Evolutionary conservation across 2,888 invertebrate genomes (phyloP).

Genomic region (Liodrosophila aerea): DNA sequence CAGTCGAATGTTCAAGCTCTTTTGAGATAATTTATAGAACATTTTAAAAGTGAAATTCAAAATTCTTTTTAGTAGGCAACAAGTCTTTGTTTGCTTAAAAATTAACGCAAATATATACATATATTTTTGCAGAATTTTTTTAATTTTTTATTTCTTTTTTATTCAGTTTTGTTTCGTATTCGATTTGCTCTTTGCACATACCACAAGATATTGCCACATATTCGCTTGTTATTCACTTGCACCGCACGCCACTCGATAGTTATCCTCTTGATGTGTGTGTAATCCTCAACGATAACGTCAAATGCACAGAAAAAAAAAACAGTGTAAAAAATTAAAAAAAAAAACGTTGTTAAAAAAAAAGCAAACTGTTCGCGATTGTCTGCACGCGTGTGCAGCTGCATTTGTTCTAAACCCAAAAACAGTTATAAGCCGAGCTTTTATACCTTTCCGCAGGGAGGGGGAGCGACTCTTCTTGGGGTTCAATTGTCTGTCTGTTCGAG

Average conservation of each 20-base stretch:
- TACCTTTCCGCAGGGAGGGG: constrained; percentile 30
- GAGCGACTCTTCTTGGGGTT: constrained; percentile 1
- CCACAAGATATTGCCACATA: constrained; percentile 60
- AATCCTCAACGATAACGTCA: constrained; percentile 1
- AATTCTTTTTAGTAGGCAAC: too few species aligned
- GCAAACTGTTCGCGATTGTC: constrained; percentile 12
- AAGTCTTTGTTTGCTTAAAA: too few species aligned
- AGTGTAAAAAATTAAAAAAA: constrained; percentile 15
- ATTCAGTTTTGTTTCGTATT: not conserved
- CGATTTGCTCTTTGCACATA: constrained; percentile 38
- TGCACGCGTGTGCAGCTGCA: constrained; percentile 53
- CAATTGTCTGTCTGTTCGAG: constrained; percentile 5
- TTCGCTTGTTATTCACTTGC: not conserved
- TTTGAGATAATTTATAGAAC: too few species aligned
- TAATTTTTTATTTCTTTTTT: not conserved
- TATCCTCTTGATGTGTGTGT: constrained; percentile 22
- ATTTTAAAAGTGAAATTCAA: too few species aligned
- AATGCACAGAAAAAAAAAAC: constrained; percentile 5
- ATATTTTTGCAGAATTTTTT: too few species aligned
- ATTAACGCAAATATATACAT: too few species aligned
- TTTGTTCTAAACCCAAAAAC: constrained; percentile 66
- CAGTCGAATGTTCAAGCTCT: too few species aligned
- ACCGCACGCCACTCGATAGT: constrained; percentile 8
- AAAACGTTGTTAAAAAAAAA: not conserved
- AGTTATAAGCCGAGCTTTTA: constrained; percentile 62